Percentiles rank a stretch among this genome's conserved stretches.
Evolutionary conservation across 2,888 invertebrate species (phyloP).

Genomic region (Hemicrepidius hirtus): DNA sequence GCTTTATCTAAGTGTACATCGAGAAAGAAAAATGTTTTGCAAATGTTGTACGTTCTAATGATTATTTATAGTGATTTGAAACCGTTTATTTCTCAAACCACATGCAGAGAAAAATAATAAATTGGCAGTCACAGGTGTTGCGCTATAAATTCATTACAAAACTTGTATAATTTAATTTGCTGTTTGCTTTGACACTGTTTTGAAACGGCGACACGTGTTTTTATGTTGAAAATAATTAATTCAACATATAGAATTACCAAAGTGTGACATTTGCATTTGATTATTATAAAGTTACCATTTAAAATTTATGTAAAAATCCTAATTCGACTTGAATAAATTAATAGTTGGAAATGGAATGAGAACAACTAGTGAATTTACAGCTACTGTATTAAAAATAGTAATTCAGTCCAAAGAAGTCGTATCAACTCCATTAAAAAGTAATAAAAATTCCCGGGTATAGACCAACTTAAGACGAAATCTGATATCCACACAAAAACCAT

Average conservation of each 20-base stretch:
- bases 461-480: conserved; percentile 33
- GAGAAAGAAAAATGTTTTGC: conserved; percentile 20
- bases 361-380: neutral
- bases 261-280: neutral
- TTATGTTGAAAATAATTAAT: conserved; percentile 20
- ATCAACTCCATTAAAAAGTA: conserved; percentile 37
- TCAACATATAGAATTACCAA: neutral
- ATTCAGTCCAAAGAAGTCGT: conserved; percentile 15
- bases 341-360: neutral
- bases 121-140: conserved; percentile 31
- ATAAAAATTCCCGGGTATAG: conserved; percentile 38
- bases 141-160: conserved; percentile 14
- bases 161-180: conserved; percentile 27
- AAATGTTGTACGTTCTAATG: conserved; percentile 32
- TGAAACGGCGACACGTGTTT: conserved; percentile 27
- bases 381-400: conserved; percentile 5
- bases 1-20: conserved; percentile 27
- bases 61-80: conserved; percentile 25
- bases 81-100: conserved; percentile 19
- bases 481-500: conserved; percentile 48
- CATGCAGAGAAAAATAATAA: conserved; percentile 33
- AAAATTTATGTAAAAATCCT: too few species aligned
- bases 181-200: conserved; percentile 27
- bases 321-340: too few species aligned
- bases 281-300: too few species aligned